Evolutionary conservation across 2,113 vertebrate species (phyloP).

Genomic region (Macquaria australasica): DNA sequence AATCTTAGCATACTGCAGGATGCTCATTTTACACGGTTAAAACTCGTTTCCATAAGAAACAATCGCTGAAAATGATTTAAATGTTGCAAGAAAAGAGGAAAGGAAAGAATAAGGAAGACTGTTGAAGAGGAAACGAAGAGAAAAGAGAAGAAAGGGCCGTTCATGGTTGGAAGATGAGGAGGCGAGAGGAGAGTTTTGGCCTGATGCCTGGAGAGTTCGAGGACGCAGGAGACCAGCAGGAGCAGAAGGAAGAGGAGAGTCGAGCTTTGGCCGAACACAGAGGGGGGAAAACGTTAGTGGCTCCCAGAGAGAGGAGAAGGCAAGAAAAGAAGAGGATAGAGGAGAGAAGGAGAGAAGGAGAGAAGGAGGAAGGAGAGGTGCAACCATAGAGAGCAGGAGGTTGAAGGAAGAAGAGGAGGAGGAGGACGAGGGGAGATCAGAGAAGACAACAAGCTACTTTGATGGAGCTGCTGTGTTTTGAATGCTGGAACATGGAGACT

Average conservation of each 20-base stretch:
- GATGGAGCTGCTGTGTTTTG: slow-evolving; percentile 64
- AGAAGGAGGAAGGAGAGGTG: slow-evolving; percentile 21
- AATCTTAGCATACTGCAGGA: not conserved
- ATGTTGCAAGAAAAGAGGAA: not conserved
- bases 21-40: not conserved
- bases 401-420: slow-evolving; percentile 27
- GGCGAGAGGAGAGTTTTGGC: slow-evolving; percentile 64
- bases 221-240: slow-evolving; percentile 65
- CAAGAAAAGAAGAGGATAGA: not conserved
- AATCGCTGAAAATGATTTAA: not conserved
- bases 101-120: not conserved
- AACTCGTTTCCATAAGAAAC: not conserved
- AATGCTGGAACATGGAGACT: slow-evolving; percentile 68
- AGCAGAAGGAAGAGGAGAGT: slow-evolving; percentile 56
- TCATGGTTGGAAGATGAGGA: slow-evolving; percentile 53
- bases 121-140: slow-evolving; percentile 21
- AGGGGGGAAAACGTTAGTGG: slow-evolving; percentile 35
- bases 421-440: slow-evolving; percentile 61
- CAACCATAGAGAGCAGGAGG: slow-evolving; percentile 45
- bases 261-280: slow-evolving; percentile 53
- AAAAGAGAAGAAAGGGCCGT: slow-evolving; percentile 36
- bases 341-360: slow-evolving; percentile 7
- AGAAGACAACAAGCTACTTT: slow-evolving; percentile 68
- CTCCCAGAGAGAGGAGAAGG: slow-evolving; percentile 44
- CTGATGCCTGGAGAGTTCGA: slow-evolving; percentile 56